phyloP scores from a whole-genome alignment of 2,888 invertebrate genomes.

The Drosophila villosipedis region DNA sequence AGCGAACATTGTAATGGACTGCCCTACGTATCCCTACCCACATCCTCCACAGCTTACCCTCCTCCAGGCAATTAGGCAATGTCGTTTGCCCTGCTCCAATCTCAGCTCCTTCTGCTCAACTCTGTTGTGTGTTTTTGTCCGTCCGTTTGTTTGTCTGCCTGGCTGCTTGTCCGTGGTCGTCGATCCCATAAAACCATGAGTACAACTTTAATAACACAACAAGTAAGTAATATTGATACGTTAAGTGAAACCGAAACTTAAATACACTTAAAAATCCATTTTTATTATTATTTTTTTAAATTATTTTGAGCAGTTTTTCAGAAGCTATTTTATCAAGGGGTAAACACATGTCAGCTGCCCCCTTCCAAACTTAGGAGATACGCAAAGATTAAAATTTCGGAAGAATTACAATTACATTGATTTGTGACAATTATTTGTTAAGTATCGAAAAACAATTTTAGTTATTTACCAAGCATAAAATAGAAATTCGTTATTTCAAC shows the following conservation, averaged over 20 bases:
- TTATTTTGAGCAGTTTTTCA: background rate
- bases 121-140: background rate
- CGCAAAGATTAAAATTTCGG: fast-evolving
- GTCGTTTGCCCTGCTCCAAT: conserved; percentile 53
- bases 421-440: background rate
- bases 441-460: background rate
- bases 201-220: conserved; percentile 69
- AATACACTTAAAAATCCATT: conserved; percentile 5
- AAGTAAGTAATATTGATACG: conserved; percentile 12
- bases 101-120: conserved; percentile 26
- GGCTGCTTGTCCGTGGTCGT: conserved; percentile 27
- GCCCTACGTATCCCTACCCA: background rate
- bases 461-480: no score
- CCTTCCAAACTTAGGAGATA: background rate
- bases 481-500: background rate
- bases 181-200: conserved; percentile 72
- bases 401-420: background rate
- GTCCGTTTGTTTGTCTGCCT: background rate
- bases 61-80: conserved; percentile 66
- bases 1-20: conserved; percentile 7
- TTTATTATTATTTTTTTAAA: background rate
- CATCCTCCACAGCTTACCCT: background rate
- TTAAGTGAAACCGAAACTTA: background rate
- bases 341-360: background rate
- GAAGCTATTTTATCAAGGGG: background rate